Conservation (phyloP, 2,113 vertebrate genomes). For the Campylomormyrus tamandua region DNA sequence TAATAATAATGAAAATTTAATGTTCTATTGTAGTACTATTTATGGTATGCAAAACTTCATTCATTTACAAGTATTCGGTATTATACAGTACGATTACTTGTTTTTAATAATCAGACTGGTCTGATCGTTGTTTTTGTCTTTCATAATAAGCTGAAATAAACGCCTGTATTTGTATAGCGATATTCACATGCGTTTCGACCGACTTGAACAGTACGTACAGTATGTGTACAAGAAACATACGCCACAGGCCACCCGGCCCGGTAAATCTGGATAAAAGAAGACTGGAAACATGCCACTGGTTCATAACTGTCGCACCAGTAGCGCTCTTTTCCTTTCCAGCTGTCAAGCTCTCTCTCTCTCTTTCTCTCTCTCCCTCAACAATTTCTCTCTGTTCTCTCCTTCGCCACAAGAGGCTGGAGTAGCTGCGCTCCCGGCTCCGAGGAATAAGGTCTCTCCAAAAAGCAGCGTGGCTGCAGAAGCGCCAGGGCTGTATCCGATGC, state of each 20-base stretch:
- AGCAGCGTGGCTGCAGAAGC: constrained; percentile 7
- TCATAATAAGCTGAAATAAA: not conserved
- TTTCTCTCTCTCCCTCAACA: constrained; percentile 11
- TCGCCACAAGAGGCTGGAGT: constrained; percentile 17
- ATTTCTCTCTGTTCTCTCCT: constrained; percentile 14
- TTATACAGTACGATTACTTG: not conserved
- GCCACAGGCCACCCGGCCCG: not conserved
- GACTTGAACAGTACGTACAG: not conserved
- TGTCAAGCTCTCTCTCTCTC: not conserved
- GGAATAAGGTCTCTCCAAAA: constrained; percentile 10
- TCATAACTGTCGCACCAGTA: not conserved
- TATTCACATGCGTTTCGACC: not conserved
- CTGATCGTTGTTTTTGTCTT: not conserved
- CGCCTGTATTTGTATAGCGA: not conserved
- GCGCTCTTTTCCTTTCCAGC: not conserved
- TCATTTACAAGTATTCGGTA: not conserved
- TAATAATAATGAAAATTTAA: not conserved
- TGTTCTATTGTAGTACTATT: not conserved
- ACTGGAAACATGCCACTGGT: not conserved
- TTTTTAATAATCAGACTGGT: not conserved
- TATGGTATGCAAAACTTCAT: not conserved
- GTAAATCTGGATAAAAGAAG: not conserved
- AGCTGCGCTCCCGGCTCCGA: constrained; percentile 13
- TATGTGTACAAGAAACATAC: not conserved
- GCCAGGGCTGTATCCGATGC: not conserved